These are phyloP conservation scores for Acromyrmex heyeri DNA, from an alignment of 1,140 invertebrate species.

Conservation along the genomic window DNA sequence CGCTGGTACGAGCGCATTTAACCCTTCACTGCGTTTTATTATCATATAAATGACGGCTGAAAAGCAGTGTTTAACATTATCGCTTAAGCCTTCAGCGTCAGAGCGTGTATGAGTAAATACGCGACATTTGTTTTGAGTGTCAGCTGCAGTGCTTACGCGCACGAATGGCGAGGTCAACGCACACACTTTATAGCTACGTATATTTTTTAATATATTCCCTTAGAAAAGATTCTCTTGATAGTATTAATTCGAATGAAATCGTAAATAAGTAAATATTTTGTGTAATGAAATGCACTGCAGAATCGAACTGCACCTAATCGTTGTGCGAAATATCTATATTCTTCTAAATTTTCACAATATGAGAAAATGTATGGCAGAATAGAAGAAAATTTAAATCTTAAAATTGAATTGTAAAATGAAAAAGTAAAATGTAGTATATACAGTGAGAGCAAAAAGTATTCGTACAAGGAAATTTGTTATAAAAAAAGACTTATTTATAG, in stretches of 20 bases:
- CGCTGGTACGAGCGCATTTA: background rate
- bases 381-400: no score
- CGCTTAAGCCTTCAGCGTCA: background rate
- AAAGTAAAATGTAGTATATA: no score
- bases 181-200: background rate
- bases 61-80: background rate
- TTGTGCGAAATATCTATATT: background rate
- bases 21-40: slow-evolving; percentile 38
- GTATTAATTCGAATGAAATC: background rate
- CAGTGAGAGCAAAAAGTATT: no score
- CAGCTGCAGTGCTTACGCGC: background rate
- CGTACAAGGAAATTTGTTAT: no score
- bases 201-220: background rate
- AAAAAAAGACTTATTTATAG: no score
- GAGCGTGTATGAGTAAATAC: background rate
- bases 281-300: background rate
- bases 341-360: background rate
- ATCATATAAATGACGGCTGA: background rate
- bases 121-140: background rate
- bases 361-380: background rate
- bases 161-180: background rate
- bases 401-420: no score
- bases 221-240: background rate
- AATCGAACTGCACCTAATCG: background rate
- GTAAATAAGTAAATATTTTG: background rate